Conservation (phyloP, 1,140 invertebrate genomes). For the Camponotus pennsylvanicus region DNA sequence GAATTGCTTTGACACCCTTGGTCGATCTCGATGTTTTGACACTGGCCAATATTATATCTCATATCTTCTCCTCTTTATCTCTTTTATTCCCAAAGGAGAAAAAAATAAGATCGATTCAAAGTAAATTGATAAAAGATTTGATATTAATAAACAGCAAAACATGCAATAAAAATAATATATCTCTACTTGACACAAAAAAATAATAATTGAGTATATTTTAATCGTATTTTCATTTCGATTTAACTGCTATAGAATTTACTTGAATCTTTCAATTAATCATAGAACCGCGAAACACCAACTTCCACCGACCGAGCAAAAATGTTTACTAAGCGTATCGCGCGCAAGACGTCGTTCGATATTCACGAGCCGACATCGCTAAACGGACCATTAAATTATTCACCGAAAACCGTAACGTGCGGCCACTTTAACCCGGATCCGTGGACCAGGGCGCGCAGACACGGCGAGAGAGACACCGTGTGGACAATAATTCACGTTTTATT, state of each 20-base stretch:
- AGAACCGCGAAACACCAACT: background rate
- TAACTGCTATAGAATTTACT: background rate
- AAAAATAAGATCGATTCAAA: background rate
- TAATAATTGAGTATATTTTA: background rate
- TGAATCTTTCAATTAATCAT: slow-evolving; percentile 1
- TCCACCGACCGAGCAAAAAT: slow-evolving; percentile 21
- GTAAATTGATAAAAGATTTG: background rate
- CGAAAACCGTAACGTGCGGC: slow-evolving; percentile 54
- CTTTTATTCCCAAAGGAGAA: background rate
- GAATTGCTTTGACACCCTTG: slow-evolving; percentile 74
- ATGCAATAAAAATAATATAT: background rate
- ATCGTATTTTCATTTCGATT: background rate
- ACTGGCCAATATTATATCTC: background rate
- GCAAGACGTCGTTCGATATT: slow-evolving; percentile 50
- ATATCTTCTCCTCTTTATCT: background rate
- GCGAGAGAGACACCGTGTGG: slow-evolving; percentile 72
- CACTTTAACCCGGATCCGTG: slow-evolving; percentile 29
- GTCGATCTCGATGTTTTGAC: background rate
- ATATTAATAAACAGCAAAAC: background rate
- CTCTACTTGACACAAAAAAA: background rate
- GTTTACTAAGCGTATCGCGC: slow-evolving; percentile 49
- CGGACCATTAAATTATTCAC: slow-evolving; percentile 63
- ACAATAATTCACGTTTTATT: slow-evolving; percentile 83
- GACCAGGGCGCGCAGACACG: slow-evolving; percentile 11
- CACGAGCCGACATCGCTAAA: slow-evolving; percentile 59